Percentiles rank a stretch among this genome's conserved stretches.
These are phyloP conservation scores for Urocolius indicus DNA, from an alignment of 2,113 vertebrate genomes.

Conservation along the genomic window DNA sequence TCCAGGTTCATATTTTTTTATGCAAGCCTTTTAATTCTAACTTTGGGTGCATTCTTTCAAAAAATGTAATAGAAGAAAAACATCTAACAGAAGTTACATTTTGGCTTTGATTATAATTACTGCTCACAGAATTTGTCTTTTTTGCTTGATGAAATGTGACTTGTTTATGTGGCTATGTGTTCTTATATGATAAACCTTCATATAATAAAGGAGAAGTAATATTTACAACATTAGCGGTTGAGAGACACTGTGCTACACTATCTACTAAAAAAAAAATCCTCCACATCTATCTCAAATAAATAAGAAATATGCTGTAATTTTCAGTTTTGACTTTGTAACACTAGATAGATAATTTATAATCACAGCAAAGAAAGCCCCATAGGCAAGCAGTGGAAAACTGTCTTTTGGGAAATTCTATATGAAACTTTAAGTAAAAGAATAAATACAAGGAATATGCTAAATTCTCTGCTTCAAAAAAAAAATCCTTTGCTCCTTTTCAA, in stretches of 20 bases:
- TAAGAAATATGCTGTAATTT: background rate
- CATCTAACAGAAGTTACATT: conserved; percentile 44
- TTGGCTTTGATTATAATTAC: conserved; percentile 44
- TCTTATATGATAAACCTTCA: background rate
- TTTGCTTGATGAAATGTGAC: background rate
- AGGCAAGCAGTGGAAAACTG: background rate
- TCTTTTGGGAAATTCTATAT: background rate
- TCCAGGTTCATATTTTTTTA: conserved; percentile 62
- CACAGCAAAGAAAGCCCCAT: background rate
- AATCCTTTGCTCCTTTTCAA: background rate
- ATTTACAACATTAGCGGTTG: background rate
- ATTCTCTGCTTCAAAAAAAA: background rate
- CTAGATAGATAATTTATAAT: background rate
- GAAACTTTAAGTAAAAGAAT: background rate
- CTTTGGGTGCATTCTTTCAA: conserved; percentile 63
- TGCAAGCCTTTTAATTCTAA: conserved; percentile 40
- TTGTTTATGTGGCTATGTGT: background rate
- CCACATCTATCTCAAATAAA: background rate
- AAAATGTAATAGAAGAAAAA: conserved; percentile 57
- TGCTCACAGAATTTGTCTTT: background rate
- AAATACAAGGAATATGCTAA: background rate
- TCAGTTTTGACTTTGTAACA: background rate
- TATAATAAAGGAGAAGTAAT: background rate
- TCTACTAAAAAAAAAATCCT: background rate
- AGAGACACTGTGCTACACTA: background rate